Conservation (phyloP, 2,113 vertebrate species). For the Microcebus lehilahytsara region DNA sequence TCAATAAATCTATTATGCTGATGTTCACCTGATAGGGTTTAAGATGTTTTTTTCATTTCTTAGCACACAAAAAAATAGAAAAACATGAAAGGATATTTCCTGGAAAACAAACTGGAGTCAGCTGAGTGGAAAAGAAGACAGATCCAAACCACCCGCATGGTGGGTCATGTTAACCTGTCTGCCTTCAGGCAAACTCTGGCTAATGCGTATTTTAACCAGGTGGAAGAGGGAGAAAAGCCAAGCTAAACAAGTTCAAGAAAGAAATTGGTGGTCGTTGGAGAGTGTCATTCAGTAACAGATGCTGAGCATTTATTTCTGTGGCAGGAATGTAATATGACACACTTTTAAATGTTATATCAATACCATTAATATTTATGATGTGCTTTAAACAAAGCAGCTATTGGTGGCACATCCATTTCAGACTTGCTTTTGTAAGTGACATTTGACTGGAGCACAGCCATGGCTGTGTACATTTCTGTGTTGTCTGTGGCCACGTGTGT, state of each 20-base stretch:
- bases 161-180: background rate
- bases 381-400: constrained; percentile 70
- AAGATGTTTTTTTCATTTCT: constrained; percentile 37
- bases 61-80: background rate
- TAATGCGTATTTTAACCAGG: background rate
- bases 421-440: constrained; percentile 59
- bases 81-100: background rate
- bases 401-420: constrained; percentile 75
- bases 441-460: background rate
- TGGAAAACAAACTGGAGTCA: background rate
- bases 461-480: background rate
- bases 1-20: constrained; percentile 13
- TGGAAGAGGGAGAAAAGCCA: background rate
- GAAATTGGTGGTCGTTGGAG: background rate
- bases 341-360: constrained; percentile 72
- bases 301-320: constrained; percentile 74
- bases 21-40: background rate
- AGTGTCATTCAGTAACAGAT: constrained; percentile 44
- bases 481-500: background rate
- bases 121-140: background rate
- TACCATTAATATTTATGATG: constrained; percentile 80
- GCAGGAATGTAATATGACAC: constrained; percentile 72
- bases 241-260: background rate
- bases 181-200: constrained; percentile 15
- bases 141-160: background rate